Evolutionary conservation across 2,113 vertebrate genomes (phyloP).

Genomic region (Puma concolor): DNA sequence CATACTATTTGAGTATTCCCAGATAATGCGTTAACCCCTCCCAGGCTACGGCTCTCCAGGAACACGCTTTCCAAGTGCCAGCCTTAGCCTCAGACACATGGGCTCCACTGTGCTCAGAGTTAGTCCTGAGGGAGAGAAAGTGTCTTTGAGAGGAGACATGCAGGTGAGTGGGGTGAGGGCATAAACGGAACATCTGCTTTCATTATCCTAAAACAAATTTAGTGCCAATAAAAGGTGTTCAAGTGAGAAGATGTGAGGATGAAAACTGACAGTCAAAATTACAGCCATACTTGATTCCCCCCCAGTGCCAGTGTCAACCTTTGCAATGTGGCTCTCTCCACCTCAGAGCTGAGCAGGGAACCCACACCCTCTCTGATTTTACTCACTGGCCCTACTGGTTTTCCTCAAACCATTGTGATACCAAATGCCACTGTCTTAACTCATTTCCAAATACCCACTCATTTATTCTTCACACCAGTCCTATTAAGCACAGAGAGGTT

Average conservation of each 20-base stretch:
- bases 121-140: not conserved
- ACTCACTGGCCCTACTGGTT: not conserved
- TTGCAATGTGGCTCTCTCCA: not conserved
- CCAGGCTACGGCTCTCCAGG: not conserved
- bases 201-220: conserved; percentile 70
- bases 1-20: not conserved
- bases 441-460: not conserved
- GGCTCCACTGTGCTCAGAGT: not conserved
- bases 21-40: conserved; percentile 11
- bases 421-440: not conserved
- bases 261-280: conserved; percentile 67
- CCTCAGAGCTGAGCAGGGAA: not conserved
- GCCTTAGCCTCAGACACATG: not conserved
- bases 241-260: conserved; percentile 67
- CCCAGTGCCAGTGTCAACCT: not conserved
- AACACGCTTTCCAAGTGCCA: accelerated
- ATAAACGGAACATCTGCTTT: conserved; percentile 60
- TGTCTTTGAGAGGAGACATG: not conserved
- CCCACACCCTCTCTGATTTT: not conserved
- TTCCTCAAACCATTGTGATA: not conserved
- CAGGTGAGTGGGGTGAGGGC: conserved; percentile 23
- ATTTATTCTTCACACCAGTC: not conserved
- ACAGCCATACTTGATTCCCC: not conserved
- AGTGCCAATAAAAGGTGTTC: conserved; percentile 73
- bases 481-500: not conserved